phyloP scores from a whole-genome alignment of 1,140 invertebrate species.

The Bombus fervidus region DNA sequence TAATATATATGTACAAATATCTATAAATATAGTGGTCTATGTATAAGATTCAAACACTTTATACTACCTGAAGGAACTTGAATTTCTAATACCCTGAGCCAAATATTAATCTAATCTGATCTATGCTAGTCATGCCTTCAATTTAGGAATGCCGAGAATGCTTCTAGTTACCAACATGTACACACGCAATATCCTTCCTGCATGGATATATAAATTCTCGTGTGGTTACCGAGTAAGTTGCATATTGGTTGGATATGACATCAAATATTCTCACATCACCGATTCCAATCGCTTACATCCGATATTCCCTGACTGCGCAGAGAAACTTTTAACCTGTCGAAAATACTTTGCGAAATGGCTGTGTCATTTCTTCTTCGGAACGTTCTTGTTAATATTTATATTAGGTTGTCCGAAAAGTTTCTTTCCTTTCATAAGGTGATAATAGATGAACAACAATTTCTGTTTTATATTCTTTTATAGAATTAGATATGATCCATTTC shows the following conservation, averaged over 20 bases:
- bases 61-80: background rate
- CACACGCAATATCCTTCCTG: slow-evolving; percentile 25
- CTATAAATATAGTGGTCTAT: too few species aligned
- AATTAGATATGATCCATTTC: too few species aligned
- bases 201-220: slow-evolving; percentile 21
- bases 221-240: slow-evolving; percentile 4
- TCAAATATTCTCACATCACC: background rate
- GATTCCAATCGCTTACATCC: background rate
- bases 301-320: background rate
- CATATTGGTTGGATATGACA: background rate
- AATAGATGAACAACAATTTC: too few species aligned
- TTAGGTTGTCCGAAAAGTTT: too few species aligned
- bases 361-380: background rate
- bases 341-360: background rate
- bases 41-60: background rate
- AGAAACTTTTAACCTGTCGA: background rate
- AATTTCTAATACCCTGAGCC: slow-evolving; percentile 32
- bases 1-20: too few species aligned
- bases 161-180: slow-evolving; percentile 24
- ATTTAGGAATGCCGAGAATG: slow-evolving; percentile 65
- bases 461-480: too few species aligned
- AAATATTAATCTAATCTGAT: slow-evolving; percentile 51
- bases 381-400: too few species aligned
- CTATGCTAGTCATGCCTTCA: slow-evolving; percentile 42
- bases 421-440: too few species aligned